Percentiles rank a stretch among this genome's conserved stretches.
Conservation (phyloP, 2,888 invertebrate genomes). For the Pandemis heparana region DNA sequence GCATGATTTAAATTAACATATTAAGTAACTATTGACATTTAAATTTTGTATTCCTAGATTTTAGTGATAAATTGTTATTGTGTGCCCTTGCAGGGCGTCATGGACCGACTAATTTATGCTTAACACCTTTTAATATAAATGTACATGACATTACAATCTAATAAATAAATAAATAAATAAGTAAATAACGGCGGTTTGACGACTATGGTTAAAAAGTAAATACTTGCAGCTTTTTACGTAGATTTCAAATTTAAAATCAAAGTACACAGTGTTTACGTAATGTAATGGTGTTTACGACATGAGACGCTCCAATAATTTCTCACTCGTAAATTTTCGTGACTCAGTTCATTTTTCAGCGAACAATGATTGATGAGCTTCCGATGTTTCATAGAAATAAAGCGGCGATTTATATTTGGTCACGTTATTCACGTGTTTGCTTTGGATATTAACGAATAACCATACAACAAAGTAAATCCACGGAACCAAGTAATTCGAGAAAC, state of each 20-base stretch:
- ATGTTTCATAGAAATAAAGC: constrained; percentile 33
- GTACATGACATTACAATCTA: no score
- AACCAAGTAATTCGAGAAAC: background rate
- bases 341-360: constrained; percentile 39
- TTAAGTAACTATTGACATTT: no score
- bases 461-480: background rate
- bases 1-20: no score
- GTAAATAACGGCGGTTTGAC: no score
- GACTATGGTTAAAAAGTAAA: background rate
- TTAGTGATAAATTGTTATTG: no score
- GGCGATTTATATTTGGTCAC: constrained; percentile 24
- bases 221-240: background rate
- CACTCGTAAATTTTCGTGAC: constrained; percentile 39
- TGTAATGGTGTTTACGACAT: constrained; percentile 32
- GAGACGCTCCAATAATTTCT: constrained; percentile 25
- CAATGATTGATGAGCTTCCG: constrained; percentile 36
- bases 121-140: no score
- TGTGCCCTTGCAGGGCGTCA: no score
- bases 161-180: no score
- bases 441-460: background rate
- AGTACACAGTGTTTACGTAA: constrained; percentile 24
- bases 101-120: no score
- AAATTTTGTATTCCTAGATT: no score
- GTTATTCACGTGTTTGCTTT: constrained; percentile 11
- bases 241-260: constrained; percentile 7